phyloP scores from a whole-genome alignment of 2,888 invertebrate genomes.

The Halictus quadricinctus region DNA sequence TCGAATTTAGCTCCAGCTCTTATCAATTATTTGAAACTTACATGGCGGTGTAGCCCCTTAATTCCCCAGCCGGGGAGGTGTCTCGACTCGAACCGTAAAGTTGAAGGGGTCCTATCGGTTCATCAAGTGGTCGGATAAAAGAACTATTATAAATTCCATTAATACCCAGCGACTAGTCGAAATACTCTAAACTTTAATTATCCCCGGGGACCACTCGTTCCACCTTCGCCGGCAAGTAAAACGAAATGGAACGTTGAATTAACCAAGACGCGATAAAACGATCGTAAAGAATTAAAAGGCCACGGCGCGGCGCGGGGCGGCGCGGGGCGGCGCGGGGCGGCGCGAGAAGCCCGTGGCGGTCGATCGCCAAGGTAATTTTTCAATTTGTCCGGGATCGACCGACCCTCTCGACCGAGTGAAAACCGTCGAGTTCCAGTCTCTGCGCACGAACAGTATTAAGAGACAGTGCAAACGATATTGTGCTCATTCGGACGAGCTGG shows the following conservation, averaged over 20 bases:
- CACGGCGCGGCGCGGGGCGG: background rate
- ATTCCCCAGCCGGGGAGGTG: background rate
- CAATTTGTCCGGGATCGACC: conserved; percentile 55
- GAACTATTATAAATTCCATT: conserved; percentile 77
- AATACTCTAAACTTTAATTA: conserved; percentile 75
- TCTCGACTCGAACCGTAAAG: background rate
- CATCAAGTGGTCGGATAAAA: conserved; percentile 64
- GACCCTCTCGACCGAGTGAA: background rate
- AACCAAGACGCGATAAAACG: conserved; percentile 71
- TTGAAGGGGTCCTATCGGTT: background rate
- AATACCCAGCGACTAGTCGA: conserved; percentile 72
- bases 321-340: too few relatives aligned
- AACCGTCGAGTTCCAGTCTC: background rate
- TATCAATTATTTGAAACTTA: background rate
- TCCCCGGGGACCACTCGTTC: conserved; percentile 56
- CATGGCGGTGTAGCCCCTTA: background rate
- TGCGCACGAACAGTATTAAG: background rate
- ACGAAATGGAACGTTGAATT: conserved; percentile 70
- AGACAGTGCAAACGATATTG: background rate
- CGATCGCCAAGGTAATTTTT: conserved; percentile 48
- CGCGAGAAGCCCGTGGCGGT: background rate
- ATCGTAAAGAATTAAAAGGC: conserved; percentile 69
- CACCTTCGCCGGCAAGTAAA: conserved; percentile 49
- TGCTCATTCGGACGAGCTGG: background rate
- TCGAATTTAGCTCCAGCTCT: background rate